phyloP scores from a whole-genome alignment of 1,140 invertebrate genomes.

The Pinna nobilis region DNA sequence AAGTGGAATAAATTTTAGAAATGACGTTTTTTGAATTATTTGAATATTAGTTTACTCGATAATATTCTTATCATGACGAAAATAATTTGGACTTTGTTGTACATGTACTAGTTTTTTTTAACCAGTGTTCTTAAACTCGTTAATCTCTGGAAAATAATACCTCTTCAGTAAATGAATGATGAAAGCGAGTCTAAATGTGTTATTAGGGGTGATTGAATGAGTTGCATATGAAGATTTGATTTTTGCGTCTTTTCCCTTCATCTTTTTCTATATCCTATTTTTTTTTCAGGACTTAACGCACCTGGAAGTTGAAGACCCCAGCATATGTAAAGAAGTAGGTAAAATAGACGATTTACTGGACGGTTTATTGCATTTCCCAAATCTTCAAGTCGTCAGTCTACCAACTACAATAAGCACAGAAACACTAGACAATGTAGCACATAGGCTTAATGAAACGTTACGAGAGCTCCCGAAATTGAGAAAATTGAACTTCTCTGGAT shows the following conservation, averaged over 20 bases:
- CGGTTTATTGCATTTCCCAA: slow-evolving; percentile 49
- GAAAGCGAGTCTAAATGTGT: too few relatives aligned
- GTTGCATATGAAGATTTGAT: too few relatives aligned
- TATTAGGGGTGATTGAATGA: too few relatives aligned
- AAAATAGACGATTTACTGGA: slow-evolving; percentile 51
- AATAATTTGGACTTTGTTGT: too few relatives aligned
- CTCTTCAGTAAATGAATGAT: not conserved
- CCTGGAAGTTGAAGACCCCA: slow-evolving; percentile 58
- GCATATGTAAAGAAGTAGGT: slow-evolving; percentile 48
- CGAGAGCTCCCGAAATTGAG: slow-evolving; percentile 45
- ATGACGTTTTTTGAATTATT: too few relatives aligned
- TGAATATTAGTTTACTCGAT: too few relatives aligned
- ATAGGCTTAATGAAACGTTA: slow-evolving; percentile 47
- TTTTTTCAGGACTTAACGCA: slow-evolving; percentile 65
- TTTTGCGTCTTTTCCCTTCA: too few relatives aligned
- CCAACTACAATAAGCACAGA: slow-evolving; percentile 61
- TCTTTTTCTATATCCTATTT: too few relatives aligned
- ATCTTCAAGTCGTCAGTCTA: slow-evolving; percentile 59
- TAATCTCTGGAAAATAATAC: not conserved
- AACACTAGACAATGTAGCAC: slow-evolving; percentile 35
- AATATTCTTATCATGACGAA: too few relatives aligned
- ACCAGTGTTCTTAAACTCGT: too few relatives aligned
- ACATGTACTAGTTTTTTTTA: too few relatives aligned
- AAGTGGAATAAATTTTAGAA: too few relatives aligned
- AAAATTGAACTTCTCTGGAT: slow-evolving; percentile 61